These are phyloP conservation scores for Lacerta agilis DNA, from an alignment of 2,797 vertebrate species.

Conservation along the genomic window DNA sequence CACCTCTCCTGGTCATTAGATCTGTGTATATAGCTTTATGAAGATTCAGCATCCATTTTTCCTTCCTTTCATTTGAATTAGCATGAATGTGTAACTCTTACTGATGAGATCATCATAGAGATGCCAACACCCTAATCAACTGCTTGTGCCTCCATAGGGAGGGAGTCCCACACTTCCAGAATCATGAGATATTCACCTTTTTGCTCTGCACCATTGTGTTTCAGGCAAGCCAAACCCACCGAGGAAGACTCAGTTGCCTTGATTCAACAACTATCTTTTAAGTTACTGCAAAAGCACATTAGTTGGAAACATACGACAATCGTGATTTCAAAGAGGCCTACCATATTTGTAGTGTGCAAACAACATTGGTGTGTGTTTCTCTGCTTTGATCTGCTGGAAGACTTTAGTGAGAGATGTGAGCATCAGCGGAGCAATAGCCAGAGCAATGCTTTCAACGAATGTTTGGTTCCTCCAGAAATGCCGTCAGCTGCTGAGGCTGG, in stretches of 20 bases:
- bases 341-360: conserved; percentile 21
- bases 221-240: neutral
- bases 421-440: conserved; percentile 51
- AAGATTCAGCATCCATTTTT: no score
- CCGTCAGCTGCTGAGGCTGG: conserved; percentile 70
- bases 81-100: no score
- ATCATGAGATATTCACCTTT: neutral
- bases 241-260: neutral
- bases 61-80: no score
- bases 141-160: neutral
- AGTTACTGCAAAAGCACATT: neutral
- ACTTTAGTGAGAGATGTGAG: conserved; percentile 53
- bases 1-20: no score
- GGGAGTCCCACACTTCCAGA: no score
- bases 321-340: neutral
- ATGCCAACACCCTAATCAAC: neutral
- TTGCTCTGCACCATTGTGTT: neutral
- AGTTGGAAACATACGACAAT: neutral
- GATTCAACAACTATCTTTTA: neutral
- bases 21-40: no score
- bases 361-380: conserved; percentile 24
- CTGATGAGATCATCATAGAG: neutral
- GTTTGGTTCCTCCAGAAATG: conserved; percentile 57
- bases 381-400: conserved; percentile 42
- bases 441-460: conserved; percentile 64